These are phyloP conservation scores for Oryzias dopingdopingensis DNA, from an alignment of 2,797 vertebrate genomes.

Conservation along the genomic window DNA sequence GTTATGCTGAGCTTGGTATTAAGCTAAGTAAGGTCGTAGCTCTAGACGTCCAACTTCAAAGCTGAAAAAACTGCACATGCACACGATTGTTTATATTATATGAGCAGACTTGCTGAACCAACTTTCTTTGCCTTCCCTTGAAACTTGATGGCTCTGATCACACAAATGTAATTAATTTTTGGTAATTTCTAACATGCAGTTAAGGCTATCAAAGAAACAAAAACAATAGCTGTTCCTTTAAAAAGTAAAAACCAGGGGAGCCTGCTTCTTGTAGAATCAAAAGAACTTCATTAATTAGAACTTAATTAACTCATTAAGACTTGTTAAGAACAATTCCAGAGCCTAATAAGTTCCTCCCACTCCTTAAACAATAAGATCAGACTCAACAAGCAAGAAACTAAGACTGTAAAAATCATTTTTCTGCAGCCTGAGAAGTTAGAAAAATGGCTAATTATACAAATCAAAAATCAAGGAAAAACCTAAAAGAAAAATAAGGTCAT, in stretches of 20 bases:
- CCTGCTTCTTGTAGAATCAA: not conserved
- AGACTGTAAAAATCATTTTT: conserved; percentile 1
- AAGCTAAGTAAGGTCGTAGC: conserved; percentile 22
- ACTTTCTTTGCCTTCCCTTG: not conserved
- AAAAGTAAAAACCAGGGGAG: not conserved
- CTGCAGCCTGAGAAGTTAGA: no score
- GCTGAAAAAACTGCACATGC: conserved; percentile 8
- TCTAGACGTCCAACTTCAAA: conserved; percentile 8
- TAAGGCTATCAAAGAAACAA: no score
- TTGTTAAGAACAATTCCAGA: not conserved
- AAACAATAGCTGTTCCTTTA: not conserved
- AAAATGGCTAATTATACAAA: no score
- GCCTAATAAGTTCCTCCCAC: conserved; percentile 1
- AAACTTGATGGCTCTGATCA: no score
- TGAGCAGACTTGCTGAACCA: conserved; percentile 3
- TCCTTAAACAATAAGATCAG: not conserved
- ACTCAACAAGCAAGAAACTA: conserved; percentile 9
- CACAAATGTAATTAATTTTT: no score
- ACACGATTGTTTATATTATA: conserved; percentile 7
- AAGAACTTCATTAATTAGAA: not conserved
- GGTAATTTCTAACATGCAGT: no score
- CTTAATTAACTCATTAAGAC: not conserved
- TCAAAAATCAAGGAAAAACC: no score
- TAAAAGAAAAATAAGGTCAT: no score
- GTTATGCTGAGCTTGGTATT: conserved; percentile 25